Evolutionary conservation across 2,888 invertebrate species (phyloP).

Genomic region (Ochropleura plecta): DNA sequence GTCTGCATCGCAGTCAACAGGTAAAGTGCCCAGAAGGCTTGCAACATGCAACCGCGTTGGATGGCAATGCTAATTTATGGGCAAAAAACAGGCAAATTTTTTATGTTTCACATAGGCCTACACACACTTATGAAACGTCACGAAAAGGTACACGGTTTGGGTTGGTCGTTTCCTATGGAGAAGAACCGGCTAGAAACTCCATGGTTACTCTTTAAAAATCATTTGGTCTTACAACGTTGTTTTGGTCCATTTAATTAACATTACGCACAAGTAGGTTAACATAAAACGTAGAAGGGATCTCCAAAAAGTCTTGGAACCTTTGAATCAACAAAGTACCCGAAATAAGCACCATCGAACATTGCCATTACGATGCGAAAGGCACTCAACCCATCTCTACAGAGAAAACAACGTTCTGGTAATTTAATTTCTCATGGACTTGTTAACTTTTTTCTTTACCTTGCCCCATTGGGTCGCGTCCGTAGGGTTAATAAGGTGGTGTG

Average conservation of each 20-base stretch:
- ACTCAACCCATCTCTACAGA: conserved; percentile 63
- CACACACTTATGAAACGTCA: too few relatives aligned
- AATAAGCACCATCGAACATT: conserved; percentile 53
- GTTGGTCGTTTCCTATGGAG: too few relatives aligned
- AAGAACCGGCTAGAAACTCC: too few relatives aligned
- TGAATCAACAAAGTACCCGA: conserved; percentile 50
- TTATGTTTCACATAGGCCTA: too few relatives aligned
- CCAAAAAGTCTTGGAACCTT: conserved; percentile 23
- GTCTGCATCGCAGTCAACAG: too few relatives aligned
- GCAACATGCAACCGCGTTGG: too few relatives aligned
- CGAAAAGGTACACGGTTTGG: too few relatives aligned
- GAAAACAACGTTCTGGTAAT: conserved; percentile 67
- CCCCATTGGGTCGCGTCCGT: conserved; percentile 10
- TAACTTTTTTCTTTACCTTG: conserved; percentile 45
- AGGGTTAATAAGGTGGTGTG: conserved; percentile 20
- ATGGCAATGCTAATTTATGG: too few relatives aligned
- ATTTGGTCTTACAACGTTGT: neutral
- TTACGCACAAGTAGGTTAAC: conserved; percentile 1
- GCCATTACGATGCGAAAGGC: conserved; percentile 47
- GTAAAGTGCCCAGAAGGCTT: too few relatives aligned
- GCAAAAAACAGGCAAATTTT: too few relatives aligned
- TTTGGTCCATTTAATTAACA: conserved; percentile 1
- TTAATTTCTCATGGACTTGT: conserved; percentile 66
- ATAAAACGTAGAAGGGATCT: conserved; percentile 31
- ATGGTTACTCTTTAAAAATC: too few relatives aligned